These are phyloP conservation scores for Drosophila engyochracea DNA, from an alignment of 2,888 invertebrate species.

Conservation along the genomic window DNA sequence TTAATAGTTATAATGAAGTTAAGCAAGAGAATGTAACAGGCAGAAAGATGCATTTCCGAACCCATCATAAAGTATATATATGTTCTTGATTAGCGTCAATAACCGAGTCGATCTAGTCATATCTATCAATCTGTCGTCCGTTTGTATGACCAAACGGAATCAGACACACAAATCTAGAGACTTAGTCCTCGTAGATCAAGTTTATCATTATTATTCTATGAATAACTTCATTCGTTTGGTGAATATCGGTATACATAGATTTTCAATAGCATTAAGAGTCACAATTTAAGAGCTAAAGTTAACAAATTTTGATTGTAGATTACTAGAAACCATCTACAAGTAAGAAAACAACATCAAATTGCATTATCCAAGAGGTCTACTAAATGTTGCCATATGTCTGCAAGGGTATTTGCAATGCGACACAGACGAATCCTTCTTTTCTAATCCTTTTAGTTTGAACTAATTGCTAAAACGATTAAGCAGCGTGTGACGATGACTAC, in stretches of 20 bases:
- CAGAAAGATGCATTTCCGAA: neutral
- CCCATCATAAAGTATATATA: neutral
- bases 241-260: neutral
- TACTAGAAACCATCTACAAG: too few species aligned
- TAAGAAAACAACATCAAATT: neutral
- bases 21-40: neutral
- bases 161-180: neutral
- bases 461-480: constrained; percentile 64
- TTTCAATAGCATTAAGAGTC: neutral
- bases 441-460: constrained; percentile 30
- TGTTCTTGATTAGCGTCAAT: neutral
- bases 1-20: neutral
- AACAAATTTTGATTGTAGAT: too few species aligned
- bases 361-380: neutral
- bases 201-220: neutral
- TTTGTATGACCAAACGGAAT: neutral
- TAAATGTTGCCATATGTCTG: neutral
- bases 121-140: neutral
- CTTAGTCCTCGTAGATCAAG: neutral
- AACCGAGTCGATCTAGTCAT: neutral
- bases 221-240: neutral
- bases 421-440: neutral
- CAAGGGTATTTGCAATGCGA: neutral
- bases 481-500: constrained; percentile 40
- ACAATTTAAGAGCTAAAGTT: too few species aligned